These are phyloP conservation scores for Pammene aurita DNA, from an alignment of 2,888 invertebrate species.

Conservation along the genomic window DNA sequence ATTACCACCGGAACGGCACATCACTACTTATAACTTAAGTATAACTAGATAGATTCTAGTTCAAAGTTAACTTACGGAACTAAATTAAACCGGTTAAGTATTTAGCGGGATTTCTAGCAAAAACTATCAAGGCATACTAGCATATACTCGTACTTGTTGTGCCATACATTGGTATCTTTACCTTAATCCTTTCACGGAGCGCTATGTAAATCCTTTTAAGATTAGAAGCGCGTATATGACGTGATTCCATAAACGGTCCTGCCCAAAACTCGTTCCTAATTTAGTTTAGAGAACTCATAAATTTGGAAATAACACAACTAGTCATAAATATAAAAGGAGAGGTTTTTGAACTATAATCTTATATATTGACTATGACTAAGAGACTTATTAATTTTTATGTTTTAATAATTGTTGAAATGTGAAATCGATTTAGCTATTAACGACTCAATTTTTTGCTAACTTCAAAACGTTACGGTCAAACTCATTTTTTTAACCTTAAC, in stretches of 20 bases:
- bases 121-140: neutral
- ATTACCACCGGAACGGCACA: too few species aligned
- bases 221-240: conserved; percentile 39
- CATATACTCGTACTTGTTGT: neutral
- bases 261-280: conserved; percentile 47
- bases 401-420: neutral
- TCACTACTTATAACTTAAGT: too few species aligned
- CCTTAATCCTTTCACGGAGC: neutral
- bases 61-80: neutral
- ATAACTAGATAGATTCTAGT: neutral
- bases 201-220: conserved; percentile 8
- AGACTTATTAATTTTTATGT: conserved; percentile 19
- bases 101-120: neutral
- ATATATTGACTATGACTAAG: conserved; percentile 11
- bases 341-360: conserved; percentile 38
- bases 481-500: too few species aligned
- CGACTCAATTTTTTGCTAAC: neutral
- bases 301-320: conserved; percentile 43
- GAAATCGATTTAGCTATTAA: neutral
- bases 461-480: neutral
- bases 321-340: conserved; percentile 31
- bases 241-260: conserved; percentile 48
- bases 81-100: neutral
- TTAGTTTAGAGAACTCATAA: conserved; percentile 48
- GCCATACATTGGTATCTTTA: conserved; percentile 4